Base-by-base conservation (phyloP, 2,797 vertebrate genomes). In the Hozukius guyotensis region DNA sequence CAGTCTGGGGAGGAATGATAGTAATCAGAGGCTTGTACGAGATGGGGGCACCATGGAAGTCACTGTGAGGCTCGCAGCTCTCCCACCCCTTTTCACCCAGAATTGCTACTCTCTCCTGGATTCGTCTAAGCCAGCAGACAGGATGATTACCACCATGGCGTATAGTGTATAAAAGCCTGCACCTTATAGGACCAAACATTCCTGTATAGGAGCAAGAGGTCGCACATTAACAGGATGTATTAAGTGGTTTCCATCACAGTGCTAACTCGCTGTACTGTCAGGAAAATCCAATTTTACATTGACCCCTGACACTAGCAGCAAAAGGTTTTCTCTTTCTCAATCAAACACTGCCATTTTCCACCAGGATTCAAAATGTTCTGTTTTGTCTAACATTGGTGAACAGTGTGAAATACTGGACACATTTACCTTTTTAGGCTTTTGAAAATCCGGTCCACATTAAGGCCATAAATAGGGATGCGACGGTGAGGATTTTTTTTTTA, bases 11-110 rank as follows among this genome's bases (percentile, higher is more conserved):
- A 88, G 86, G 93, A 91, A 95, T 94, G 90, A 96, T 92, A 91
- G 92, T 96, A 95, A 95, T 96, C 92, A 93, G 91, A 80, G 87
- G 82, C 88, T 88, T 77, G 66, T 71, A 66, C 70, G 76, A 89
- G 89, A 91, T 71, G 76, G 85, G 61, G 64, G 81, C 82, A 75
- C 66, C 57, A 31, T 86, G 78, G 81, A 86, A 86, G 83, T 77
- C 86, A 87, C 81, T 67, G 77, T 86, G 86, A 91, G 82, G 76
- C 85, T 86, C 55, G 68, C 22, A 69, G 79, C 84, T 88, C 75
- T 75, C 75, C 92, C 92, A 75, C 93, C 91, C 86, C 88, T 88
- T 87, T 87, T 92, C 80, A 83, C 82, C 88, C 79, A 82, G 86
- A 95, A 96, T 95, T 94, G 92, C 89, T 91, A 77, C 72, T 88